Conservation (phyloP, 2,797 vertebrate genomes). For the Cercopithecus mitis region DNA sequence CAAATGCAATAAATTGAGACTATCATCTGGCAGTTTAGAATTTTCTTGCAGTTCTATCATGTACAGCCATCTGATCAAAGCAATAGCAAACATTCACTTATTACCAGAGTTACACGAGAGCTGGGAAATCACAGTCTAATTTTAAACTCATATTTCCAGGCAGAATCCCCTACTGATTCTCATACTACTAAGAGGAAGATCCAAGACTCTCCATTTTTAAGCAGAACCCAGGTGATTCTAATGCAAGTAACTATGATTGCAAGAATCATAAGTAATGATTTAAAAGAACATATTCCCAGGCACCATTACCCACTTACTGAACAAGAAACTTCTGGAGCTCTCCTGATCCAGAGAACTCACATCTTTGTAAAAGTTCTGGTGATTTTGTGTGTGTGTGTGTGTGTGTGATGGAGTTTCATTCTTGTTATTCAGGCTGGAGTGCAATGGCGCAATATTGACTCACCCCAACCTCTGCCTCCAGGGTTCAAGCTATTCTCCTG, state of each 20-base stretch:
- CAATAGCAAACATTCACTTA: background rate
- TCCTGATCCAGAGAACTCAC: background rate
- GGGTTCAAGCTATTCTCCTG: too few relatives aligned
- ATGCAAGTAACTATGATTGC: background rate
- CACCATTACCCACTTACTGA: background rate
- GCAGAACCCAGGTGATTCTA: background rate
- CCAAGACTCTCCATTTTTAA: background rate
- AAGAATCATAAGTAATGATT: background rate
- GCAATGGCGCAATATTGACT: too few relatives aligned
- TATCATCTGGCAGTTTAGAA: background rate
- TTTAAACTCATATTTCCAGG: background rate
- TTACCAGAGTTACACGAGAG: background rate
- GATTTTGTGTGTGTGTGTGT: too few relatives aligned
- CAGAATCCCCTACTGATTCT: background rate
- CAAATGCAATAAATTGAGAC: background rate
- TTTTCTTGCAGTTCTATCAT: slow-evolving; percentile 8
- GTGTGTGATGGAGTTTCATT: too few relatives aligned
- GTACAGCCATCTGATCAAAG: background rate
- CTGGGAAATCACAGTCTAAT: background rate
- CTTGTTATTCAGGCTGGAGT: too few relatives aligned
- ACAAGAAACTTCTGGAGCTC: background rate
- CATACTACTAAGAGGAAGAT: background rate
- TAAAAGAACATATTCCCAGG: background rate
- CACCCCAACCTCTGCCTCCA: too few relatives aligned
- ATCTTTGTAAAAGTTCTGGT: background rate